Evolutionary conservation across 2,113 vertebrate species (phyloP).

Genomic region (Tiliqua scincoides): DNA sequence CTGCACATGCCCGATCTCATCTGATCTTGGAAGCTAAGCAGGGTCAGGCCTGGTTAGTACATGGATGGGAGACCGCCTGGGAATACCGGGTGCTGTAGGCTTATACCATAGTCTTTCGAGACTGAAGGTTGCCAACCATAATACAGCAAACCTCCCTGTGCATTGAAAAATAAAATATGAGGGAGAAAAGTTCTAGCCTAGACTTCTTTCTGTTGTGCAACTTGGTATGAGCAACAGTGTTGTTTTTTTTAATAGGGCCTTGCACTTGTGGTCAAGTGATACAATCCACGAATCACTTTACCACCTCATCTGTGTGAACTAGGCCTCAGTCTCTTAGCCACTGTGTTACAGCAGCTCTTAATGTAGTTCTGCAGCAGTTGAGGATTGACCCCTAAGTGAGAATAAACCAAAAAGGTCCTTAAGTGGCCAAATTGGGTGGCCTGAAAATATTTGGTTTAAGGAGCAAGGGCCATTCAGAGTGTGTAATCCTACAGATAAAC

Average conservation of each 20-base stretch:
- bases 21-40: no score
- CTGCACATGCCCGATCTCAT: no score
- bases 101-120: no score
- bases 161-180: no score
- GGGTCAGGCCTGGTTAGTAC: no score
- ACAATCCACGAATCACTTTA: not conserved
- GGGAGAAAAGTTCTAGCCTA: not conserved
- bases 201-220: not conserved
- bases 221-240: not conserved
- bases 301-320: not conserved
- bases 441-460: slow-evolving; percentile 43
- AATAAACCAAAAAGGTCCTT: slow-evolving; percentile 27
- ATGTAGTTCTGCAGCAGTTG: not conserved
- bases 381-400: slow-evolving; percentile 27
- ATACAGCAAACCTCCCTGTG: not conserved
- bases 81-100: no score
- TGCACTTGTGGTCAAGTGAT: not conserved
- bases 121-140: no score
- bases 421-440: slow-evolving; percentile 40
- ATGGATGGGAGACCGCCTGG: no score
- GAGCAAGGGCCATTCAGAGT: slow-evolving; percentile 22
- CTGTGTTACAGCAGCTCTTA: not conserved
- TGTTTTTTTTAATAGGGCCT: not conserved
- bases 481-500: slow-evolving; percentile 37
- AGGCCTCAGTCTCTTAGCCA: not conserved